Base-by-base conservation (phyloP, 2,797 vertebrate genomes). In the Scolopax bukidnonensis region DNA sequence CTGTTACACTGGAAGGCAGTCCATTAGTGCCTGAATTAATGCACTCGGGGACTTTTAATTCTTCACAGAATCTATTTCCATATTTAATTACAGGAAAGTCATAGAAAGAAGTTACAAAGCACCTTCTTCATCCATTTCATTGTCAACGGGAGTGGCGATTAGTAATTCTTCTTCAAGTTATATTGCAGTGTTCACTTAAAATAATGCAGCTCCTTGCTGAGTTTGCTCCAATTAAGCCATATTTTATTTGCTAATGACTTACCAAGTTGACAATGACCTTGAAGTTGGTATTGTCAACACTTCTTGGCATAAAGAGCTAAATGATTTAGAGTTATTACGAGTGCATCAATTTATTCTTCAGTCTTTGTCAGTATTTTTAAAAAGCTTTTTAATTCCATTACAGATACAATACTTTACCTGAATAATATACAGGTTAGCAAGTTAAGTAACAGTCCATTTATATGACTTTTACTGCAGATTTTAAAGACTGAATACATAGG, bases 181-280 rank as follows among this genome's bases (percentile, higher is more conserved):
- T 98, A 98, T 99, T 98, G 98, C 96, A 98, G 95, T 97, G 97
- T 98, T 99, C 98, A 98, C 98, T 99, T 99, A 98, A 98, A 98
- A 98, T 98, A 98, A 98, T 98, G 98, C 97, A 98, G 97, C 94
- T 98, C 95, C 98, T 97, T 98, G 98, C 98, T 98, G 98, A 98
- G 97, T 98, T 98, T 97, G 97, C 98, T 98, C 98, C 98, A 98
- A 98, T 99, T 98, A 99, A 98, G 97, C 97, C 95, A 98, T 99
- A 98, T 98, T 98, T 99, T 98, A 99, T 99, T 98, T 98, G 98
- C 96, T 99, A 99, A 99, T 99, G 98, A 99, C 98, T 98, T 97
- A 97, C 96, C 96, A 97, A 98, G 97, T 98, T 98, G 98, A 98
- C 98, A 98, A 91, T 97, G 98, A 99, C 98, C 98, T 99, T 99